Evolutionary conservation across 2,888 invertebrate genomes (phyloP), one percentile per base, ranked within the genome.

Genomic region (Neoscelio sp.): DNA sequence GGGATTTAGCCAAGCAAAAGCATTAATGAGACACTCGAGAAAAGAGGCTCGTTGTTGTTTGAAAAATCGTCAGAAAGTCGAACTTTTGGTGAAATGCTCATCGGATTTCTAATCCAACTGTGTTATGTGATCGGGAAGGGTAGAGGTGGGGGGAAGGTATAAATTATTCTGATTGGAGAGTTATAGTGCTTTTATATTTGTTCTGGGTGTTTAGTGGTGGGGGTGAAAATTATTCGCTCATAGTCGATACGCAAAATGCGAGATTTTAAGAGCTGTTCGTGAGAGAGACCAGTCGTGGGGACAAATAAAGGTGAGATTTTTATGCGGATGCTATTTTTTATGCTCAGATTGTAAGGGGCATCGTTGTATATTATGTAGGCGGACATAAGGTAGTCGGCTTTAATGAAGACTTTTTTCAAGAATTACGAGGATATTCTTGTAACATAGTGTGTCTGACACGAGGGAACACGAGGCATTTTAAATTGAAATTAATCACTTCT

Each of bases 231-330:
- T 52, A 38, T 44, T 54, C 42, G 35, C 23, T 50, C 20, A 28
- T 5, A 56, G 56, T 68, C 52, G 26, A 58, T 38, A 60, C 62
- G 17, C 58, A 77, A 77, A 71, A 77, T 77, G 71, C 20, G 40
- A 15, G 52, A 38, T 28, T 60, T 60, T 60, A 48, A 30, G 12
- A 18, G 17, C 17, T 56, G 17, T 48, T 48, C 38, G 62, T 75
- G 40, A 62, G 60, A 23, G 30, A 20, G 26, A 67, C 20, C 38
- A 38, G 52, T 20, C 20, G 18, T 33, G 18, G 28, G 7, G 38
- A 35, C 42, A 54, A 23, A 23, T 30, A 35, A 52, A 62, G 71
- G 71, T 71, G 62, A 71, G 18, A 33, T n/a, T 23, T 10, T 20
- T 10, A 8, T 8, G 12, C 15, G 8, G n/a, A n/a, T n/a, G n/a